Base-by-base conservation (phyloP, 2,797 vertebrate species). In the Centroberyx gerrardi region DNA sequence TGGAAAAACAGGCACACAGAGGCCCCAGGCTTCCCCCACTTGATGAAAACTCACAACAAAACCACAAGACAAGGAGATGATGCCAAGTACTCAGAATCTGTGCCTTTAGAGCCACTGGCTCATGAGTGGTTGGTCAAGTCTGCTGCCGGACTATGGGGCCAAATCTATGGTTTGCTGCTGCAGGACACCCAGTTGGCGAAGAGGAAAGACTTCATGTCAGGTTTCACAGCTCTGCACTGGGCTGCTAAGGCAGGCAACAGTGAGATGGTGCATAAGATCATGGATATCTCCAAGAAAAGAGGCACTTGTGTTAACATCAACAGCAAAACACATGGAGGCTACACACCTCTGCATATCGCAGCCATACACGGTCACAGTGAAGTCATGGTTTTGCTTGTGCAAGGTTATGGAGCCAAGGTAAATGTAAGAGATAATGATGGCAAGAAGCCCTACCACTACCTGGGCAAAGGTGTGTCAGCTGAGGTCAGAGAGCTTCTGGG, bases 191-290 rank as follows among this genome's bases (percentile, higher is more conserved):
- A 92, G 40, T 83, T 99, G 79, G 96, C 93, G 0, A 93, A 92
- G 60, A 97, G 93, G 74, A 95, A 92, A 70, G 97, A 97, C 87
- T 99, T 99, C 93, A 96, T 98, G 85, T 98, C 96, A 0, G 98
- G 98, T 1, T 99, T 97, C 95, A 99, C 97, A 0, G 97, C 96
- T 0, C 91, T 99, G 48, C 98, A 99, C 84, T 99, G 98, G 98
- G 97, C 97, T 0, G 97, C 97, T 36, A 99, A 99, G 87, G 96
- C 89, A 0, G 97, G 97, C 69, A 95, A 96, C 90, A 70, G 90
- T 0, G 94, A 96, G 74, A 97, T 96, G 94, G 86, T 97, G 53
- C 88, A 89, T 13, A 96, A 94, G 60, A 90, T 99, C 63, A 90
- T 98, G 58, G 93, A 95, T 0, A 59, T 93, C 15, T 92, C 95